Conservation (phyloP, 1,140 invertebrate species). For the Trachelipus rathkii region DNA sequence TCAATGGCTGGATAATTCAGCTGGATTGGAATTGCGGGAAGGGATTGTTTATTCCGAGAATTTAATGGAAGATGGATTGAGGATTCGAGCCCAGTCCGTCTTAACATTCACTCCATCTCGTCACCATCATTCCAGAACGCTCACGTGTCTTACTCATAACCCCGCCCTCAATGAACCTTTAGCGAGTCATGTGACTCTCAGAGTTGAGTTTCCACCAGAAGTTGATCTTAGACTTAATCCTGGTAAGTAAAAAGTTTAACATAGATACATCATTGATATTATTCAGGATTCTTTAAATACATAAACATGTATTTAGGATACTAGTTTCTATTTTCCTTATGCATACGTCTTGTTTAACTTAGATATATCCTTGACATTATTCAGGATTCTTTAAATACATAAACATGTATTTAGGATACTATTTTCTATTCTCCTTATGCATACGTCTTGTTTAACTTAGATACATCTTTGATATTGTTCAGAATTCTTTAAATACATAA, state of each 20-base stretch:
- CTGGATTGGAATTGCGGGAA: slow-evolving; percentile 64
- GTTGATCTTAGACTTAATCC: slow-evolving; percentile 38
- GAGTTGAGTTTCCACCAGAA: slow-evolving; percentile 39
- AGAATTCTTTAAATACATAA: no score
- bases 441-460: no score
- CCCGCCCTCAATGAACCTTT: slow-evolving; percentile 39
- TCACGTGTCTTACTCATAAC: slow-evolving; percentile 65
- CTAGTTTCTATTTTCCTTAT: no score
- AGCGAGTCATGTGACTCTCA: slow-evolving; percentile 29
- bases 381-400: no score
- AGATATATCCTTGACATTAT: no score
- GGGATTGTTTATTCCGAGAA: slow-evolving; percentile 67
- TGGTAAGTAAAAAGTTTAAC: slow-evolving; percentile 16
- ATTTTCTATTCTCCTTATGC: no score
- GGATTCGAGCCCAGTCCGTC: slow-evolving; percentile 75
- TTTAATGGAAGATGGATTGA: slow-evolving; percentile 65
- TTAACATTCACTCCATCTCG: slow-evolving; percentile 77
- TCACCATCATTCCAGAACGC: slow-evolving; percentile 80
- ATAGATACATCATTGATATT: no score
- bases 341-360: no score
- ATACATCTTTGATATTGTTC: no score
- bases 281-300: no score
- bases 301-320: no score
- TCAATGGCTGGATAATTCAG: slow-evolving; percentile 80
- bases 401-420: no score